A percentile compares a stretch with the other conserved stretches of the same genome.
Conservation (phyloP, 1,140 invertebrate species). For the Pogonognathellus flavescens region DNA sequence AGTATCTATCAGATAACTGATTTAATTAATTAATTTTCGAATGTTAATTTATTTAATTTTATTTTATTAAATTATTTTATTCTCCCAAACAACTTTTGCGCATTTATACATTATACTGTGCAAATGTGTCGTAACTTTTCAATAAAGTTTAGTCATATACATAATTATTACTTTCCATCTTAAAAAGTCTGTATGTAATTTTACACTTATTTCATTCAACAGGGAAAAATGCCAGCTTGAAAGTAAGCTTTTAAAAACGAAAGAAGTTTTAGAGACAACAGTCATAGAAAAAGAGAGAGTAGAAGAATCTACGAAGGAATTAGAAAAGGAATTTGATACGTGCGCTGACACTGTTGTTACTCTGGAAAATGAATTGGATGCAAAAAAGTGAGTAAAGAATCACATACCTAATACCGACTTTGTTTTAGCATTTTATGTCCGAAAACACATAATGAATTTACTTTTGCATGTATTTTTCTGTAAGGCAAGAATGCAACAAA, state of each 20-base stretch:
- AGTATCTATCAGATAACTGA: too few relatives aligned
- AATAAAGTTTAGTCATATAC: too few relatives aligned
- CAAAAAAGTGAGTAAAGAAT: slow-evolving; percentile 30
- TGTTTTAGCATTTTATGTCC: neutral
- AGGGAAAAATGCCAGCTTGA: neutral
- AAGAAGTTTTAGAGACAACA: neutral
- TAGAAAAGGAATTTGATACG: neutral
- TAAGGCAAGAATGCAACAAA: neutral
- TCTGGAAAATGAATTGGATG: slow-evolving; percentile 28
- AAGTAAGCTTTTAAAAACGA: slow-evolving; percentile 1
- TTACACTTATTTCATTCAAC: too few relatives aligned
- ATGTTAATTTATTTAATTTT: too few relatives aligned
- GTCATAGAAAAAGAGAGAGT: neutral
- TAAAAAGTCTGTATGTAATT: too few relatives aligned
- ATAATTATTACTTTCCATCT: too few relatives aligned
- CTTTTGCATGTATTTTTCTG: neutral
- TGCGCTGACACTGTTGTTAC: neutral
- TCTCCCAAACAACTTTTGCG: too few relatives aligned
- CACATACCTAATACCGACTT: neutral
- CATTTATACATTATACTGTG: too few relatives aligned
- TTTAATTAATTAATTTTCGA: too few relatives aligned
- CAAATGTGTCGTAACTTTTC: too few relatives aligned
- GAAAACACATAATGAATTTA: neutral
- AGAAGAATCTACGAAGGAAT: neutral
- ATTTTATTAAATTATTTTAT: too few relatives aligned